phyloP scores from a whole-genome alignment of 2,113 vertebrate species.

The Aplodontia rufa region DNA sequence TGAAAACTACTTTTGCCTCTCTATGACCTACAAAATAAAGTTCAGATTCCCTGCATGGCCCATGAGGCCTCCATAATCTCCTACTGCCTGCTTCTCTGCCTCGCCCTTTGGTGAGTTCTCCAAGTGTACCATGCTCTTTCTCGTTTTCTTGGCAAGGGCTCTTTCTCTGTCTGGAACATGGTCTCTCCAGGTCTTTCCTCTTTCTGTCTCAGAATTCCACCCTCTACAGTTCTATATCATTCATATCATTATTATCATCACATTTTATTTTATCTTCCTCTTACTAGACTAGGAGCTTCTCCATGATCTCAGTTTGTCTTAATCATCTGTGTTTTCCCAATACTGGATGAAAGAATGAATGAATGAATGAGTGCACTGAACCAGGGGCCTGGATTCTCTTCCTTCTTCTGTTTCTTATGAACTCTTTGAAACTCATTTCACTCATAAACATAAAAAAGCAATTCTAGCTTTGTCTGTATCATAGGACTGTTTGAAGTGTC shows the following conservation, averaged over 20 bases:
- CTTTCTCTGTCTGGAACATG: not conserved
- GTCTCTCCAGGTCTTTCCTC: not conserved
- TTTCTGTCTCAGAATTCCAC: not conserved
- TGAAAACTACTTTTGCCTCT: not conserved
- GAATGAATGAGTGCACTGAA: not conserved
- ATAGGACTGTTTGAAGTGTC: not conserved
- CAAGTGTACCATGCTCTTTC: not conserved
- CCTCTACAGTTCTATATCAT: not conserved
- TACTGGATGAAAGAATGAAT: not conserved
- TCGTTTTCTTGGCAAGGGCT: not conserved
- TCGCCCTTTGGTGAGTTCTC: not conserved
- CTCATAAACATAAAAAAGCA: not conserved
- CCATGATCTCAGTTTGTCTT: not conserved
- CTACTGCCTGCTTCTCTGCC: not conserved
- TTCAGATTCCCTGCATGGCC: not conserved
- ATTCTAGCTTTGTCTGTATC: not conserved
- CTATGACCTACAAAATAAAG: not conserved
- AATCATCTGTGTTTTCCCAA: not conserved
- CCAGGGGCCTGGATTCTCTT: not conserved
- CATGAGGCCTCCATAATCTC: not conserved
- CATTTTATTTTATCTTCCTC: not conserved
- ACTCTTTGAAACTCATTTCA: not conserved
- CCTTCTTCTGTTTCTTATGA: not conserved
- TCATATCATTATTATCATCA: not conserved
- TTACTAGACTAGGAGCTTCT: not conserved